phyloP scores from a whole-genome alignment of 2,888 invertebrate genomes.

The Leptogaster cylindrica region DNA sequence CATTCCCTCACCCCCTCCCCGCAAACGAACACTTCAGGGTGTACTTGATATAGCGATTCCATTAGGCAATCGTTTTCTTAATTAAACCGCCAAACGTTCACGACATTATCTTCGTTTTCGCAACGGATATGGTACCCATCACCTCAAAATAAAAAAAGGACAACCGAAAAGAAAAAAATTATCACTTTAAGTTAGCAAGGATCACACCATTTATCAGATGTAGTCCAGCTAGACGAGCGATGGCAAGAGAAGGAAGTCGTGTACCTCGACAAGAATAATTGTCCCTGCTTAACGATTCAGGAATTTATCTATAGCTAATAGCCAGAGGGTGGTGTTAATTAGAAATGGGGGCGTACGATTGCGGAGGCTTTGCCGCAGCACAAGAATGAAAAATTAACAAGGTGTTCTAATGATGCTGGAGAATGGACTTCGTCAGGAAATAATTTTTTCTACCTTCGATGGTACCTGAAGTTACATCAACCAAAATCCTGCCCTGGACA shows the following conservation, averaged over 20 bases:
- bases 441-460: too few relatives aligned
- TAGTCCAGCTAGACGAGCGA: constrained; percentile 40
- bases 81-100: constrained; percentile 47
- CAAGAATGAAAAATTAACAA: constrained; percentile 44
- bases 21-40: background rate
- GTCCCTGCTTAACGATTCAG: constrained; percentile 44
- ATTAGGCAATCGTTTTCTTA: constrained; percentile 46
- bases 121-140: constrained; percentile 44
- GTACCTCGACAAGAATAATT: constrained; percentile 45
- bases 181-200: constrained; percentile 45
- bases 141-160: constrained; percentile 18
- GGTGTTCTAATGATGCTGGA: constrained; percentile 9
- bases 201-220: constrained; percentile 48
- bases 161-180: constrained; percentile 39
- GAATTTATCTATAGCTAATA: constrained; percentile 46
- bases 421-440: constrained; percentile 2
- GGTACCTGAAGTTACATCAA: background rate
- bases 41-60: constrained; percentile 20
- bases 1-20: background rate
- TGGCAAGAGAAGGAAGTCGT: constrained; percentile 7
- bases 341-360: constrained; percentile 36
- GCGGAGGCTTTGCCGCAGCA: constrained; percentile 29
- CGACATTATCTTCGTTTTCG: constrained; percentile 43
- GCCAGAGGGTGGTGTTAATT: constrained; percentile 44
- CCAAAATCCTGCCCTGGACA: background rate